These are phyloP conservation scores for Takifugu flavidus DNA, from an alignment of 2,113 vertebrate species.

Conservation along the genomic window DNA sequence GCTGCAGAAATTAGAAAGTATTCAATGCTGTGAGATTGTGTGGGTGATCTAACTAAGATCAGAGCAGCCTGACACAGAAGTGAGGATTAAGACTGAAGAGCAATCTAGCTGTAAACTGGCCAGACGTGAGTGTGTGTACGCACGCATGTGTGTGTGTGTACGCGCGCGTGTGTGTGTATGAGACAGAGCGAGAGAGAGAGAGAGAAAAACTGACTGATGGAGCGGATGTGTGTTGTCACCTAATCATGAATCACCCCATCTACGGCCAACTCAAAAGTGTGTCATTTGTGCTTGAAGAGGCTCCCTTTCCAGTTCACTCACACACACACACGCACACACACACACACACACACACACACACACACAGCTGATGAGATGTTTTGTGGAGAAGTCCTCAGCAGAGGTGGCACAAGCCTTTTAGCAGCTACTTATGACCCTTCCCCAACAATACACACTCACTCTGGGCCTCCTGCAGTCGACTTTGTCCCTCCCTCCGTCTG, in stretches of 20 bases:
- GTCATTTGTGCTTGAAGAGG: slow-evolving; percentile 43
- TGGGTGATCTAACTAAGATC: slow-evolving; percentile 26
- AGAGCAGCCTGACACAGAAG: slow-evolving; percentile 45
- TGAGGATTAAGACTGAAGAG: slow-evolving; percentile 63
- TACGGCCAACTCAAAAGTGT: slow-evolving; percentile 18
- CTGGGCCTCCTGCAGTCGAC: no score
- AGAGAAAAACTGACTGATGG: neutral
- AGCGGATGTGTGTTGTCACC: slow-evolving; percentile 38
- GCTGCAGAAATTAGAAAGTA: no score
- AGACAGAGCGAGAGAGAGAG: slow-evolving; percentile 15
- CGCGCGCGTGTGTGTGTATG: slow-evolving; percentile 15
- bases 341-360: no score
- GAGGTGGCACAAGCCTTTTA: no score
- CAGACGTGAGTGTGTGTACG: slow-evolving; percentile 36
- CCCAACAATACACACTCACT: no score
- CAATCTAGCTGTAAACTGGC: slow-evolving; percentile 57
- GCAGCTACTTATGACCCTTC: no score
- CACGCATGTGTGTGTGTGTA: slow-evolving; percentile 7
- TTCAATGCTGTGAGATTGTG: no score
- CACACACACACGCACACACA: slow-evolving; percentile 12
- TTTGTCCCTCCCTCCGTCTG: no score
- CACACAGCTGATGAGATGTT: no score
- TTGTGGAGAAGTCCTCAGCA: no score
- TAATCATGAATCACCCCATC: slow-evolving; percentile 41
- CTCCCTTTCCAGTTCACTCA: slow-evolving; percentile 52